These are phyloP conservation scores for Naso thynnoides DNA, from an alignment of 2,797 vertebrate genomes.

Conservation along the genomic window DNA sequence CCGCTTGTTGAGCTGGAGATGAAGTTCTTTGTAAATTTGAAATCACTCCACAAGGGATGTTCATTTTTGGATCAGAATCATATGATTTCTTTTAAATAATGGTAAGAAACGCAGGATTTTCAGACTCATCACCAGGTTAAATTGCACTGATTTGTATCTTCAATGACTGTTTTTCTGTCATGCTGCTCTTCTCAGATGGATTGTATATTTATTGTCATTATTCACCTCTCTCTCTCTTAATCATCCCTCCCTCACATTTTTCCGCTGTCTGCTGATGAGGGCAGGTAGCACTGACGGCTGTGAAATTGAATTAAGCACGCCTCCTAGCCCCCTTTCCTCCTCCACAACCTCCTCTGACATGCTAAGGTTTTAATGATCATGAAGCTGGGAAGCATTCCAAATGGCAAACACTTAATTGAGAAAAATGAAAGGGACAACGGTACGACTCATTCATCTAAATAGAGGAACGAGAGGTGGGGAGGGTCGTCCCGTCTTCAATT, in stretches of 20 bases:
- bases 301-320: constrained; percentile 78
- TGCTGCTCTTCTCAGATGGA: constrained; percentile 49
- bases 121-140: constrained; percentile 35
- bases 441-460: constrained; percentile 78
- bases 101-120: constrained; percentile 24
- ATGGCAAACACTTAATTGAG: constrained; percentile 81
- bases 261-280: constrained; percentile 56
- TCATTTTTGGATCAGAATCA: background rate
- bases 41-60: background rate
- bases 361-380: constrained; percentile 80
- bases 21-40: background rate
- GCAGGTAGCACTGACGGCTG: constrained; percentile 67
- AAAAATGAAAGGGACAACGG: constrained; percentile 77
- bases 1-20: constrained; percentile 15
- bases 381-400: constrained; percentile 77
- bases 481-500: constrained; percentile 60
- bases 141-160: constrained; percentile 33
- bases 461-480: constrained; percentile 35
- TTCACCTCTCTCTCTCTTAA: constrained; percentile 64
- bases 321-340: constrained; percentile 22
- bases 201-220: constrained; percentile 70
- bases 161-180: constrained; percentile 44
- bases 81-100: constrained; percentile 4
- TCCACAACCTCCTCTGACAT: constrained; percentile 64
- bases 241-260: constrained; percentile 58